Evolutionary conservation across 92 coral and sea anemone genomes (phyloP), one percentile per base, ranked within the genome.

Genomic region (Chrysogorgia sp.): DNA sequence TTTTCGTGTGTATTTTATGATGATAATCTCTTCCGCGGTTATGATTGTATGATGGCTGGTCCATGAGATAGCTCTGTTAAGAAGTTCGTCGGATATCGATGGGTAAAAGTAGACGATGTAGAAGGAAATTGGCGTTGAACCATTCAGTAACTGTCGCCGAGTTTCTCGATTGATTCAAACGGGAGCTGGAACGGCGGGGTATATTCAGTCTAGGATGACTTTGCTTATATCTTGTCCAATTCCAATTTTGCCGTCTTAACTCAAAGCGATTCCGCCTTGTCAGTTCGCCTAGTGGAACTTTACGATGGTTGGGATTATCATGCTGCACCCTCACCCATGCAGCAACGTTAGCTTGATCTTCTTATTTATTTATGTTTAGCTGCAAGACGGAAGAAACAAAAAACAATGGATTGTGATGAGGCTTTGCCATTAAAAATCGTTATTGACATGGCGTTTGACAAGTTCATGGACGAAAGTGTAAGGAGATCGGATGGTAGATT

Each of bases 391-490:
- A 91, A 85, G 76, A 86, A 80, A 41, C 40, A 83, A 33, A 90
- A 85, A 77, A 84, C 83, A 52, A 93, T 93, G 98, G 87, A 67
- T 32, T 90, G 88, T 32, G 88, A 80, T 34, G 88, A 91, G 32
- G 98, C 98, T 31, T 78, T 87, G 45, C 75, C 98, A 15, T 64
- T 94, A 13, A 67, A 87, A 30, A 70, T 94, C 9, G 97, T 82
- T 29, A 94, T 94, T 33, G 98, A 94, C 66, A 67, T 94, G 61
- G 84, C 90, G 50, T 94, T 94, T 82, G 98, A 94, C 28, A 81
- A 90, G 52, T 86, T 91, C 31, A 94, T 94, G 98, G 83, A 72
- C 49, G 96, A 91, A 8, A 89, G 87, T 58, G 97, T 91, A 52
- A 72, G 77, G 14, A 35, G n/a, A 17, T 1, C 29, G 24, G 24